Evolutionary conservation across 37 sponge, comb jelly and placozoan genomes (phyloP), one percentile per base, ranked within the genome.

Genomic region (Cladorhizidae sp.): DNA sequence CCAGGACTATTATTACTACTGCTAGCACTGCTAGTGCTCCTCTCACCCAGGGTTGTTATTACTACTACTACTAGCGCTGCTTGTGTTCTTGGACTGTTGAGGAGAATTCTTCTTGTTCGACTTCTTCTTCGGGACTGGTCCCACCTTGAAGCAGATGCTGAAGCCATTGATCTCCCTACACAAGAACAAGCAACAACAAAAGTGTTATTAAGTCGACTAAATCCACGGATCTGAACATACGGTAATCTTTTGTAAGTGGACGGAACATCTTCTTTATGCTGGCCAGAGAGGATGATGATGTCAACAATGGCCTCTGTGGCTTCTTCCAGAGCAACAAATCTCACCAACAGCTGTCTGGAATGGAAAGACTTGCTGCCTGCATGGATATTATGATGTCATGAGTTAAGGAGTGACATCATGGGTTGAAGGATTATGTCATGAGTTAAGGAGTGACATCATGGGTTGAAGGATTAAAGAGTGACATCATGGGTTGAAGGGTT

Each of bases 81-180:
- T 45, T 5, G 8, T 45, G 9, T 5, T 12, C 5, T 45, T 45
- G 8, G 8, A 12, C 8, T 5, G 5, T 9, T 45, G 49, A 5
- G 5, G 49, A 9, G 49, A 9, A 9, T 9, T 45, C 49, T 45
- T 45, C 49, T 67, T 67, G 20, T 38, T 35, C 3, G 37, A 9
- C 35, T 15, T 31, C 54, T 83, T 83, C 83, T 83, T 83, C 8
- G 75, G 65, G 1, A 83, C 25, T 6, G 67, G 75, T 14, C 74
- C 64, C 43, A 73, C 50, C 73, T 83, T 88, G 61, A 43, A 89
- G 35, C 89, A 89, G 17, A 89, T 77, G 49, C 89, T 89, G 71
- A 84, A 84, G 2, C 85, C 85, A 68, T 84, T 89, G 70, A 89
- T 89, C 57, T 89, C 89, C 33, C 89, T 89, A 58, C 41, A 70